Evolutionary conservation across 2,888 invertebrate species (phyloP).

Genomic region (Polydrusus tereticollis): DNA sequence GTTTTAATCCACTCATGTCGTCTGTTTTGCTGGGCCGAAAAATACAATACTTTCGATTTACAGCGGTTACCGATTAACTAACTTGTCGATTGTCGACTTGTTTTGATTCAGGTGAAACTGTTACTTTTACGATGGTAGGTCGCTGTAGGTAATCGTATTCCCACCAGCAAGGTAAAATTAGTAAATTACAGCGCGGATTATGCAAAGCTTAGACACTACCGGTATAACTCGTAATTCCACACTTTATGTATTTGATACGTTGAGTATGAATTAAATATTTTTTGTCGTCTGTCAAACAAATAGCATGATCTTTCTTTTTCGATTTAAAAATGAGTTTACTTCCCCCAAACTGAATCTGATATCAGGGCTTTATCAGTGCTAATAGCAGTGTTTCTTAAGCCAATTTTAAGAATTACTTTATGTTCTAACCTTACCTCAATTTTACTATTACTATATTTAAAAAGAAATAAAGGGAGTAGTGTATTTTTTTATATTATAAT

Average conservation of each 20-base stretch:
- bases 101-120: constrained; percentile 6
- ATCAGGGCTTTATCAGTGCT: too few relatives aligned
- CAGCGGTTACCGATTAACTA: neutral
- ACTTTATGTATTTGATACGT: too few relatives aligned
- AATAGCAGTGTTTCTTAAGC: too few relatives aligned
- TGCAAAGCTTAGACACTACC: neutral
- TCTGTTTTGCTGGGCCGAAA: neutral
- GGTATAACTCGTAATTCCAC: neutral
- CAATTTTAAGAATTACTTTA: too few relatives aligned
- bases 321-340: too few relatives aligned
- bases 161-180: neutral
- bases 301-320: too few relatives aligned
- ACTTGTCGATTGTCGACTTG: neutral
- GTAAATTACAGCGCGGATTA: neutral
- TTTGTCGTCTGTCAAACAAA: too few relatives aligned
- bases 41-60: neutral
- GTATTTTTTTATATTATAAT: too few relatives aligned
- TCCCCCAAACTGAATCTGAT: too few relatives aligned
- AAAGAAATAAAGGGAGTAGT: too few relatives aligned
- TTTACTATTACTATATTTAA: too few relatives aligned
- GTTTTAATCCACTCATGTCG: constrained; percentile 43
- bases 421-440: too few relatives aligned
- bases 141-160: neutral
- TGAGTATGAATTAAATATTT: neutral
- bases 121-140: constrained; percentile 3